Conservation (phyloP, 2,113 vertebrate genomes). For the Pantherophis guttatus region DNA sequence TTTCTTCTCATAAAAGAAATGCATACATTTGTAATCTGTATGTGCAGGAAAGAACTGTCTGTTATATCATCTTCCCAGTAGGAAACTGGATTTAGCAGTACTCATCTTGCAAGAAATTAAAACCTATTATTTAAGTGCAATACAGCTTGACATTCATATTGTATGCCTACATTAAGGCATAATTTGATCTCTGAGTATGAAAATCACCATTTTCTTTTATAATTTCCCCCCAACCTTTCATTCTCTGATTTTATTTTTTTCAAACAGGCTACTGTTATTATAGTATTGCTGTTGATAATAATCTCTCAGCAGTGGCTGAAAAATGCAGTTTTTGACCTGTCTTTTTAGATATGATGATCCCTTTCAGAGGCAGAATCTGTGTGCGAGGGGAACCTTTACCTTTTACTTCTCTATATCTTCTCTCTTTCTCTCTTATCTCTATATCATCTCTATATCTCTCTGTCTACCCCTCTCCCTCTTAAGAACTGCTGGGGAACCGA, state of each 20-base stretch:
- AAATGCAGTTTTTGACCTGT: background rate
- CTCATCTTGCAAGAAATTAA: conserved; percentile 5
- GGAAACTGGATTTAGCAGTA: conserved; percentile 5
- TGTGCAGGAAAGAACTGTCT: background rate
- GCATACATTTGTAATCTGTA: background rate
- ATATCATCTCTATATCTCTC: background rate
- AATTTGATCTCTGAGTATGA: background rate
- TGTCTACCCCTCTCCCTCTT: background rate
- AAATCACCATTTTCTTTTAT: background rate
- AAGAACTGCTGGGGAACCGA: background rate
- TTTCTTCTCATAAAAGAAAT: background rate
- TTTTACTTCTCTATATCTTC: too few species aligned
- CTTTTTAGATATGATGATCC: background rate
- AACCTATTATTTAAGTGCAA: background rate
- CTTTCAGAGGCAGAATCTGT: background rate
- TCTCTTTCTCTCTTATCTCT: background rate
- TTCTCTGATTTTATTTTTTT: background rate
- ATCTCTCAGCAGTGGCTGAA: background rate
- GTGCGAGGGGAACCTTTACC: too few species aligned
- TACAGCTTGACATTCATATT: background rate
- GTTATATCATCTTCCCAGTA: background rate
- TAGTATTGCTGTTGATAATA: background rate
- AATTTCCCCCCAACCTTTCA: background rate
- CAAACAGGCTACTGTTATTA: background rate
- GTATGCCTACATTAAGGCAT: background rate